Evolutionary conservation across 1,140 invertebrate species (phyloP).

Genomic region (Hetaerina americana): DNA sequence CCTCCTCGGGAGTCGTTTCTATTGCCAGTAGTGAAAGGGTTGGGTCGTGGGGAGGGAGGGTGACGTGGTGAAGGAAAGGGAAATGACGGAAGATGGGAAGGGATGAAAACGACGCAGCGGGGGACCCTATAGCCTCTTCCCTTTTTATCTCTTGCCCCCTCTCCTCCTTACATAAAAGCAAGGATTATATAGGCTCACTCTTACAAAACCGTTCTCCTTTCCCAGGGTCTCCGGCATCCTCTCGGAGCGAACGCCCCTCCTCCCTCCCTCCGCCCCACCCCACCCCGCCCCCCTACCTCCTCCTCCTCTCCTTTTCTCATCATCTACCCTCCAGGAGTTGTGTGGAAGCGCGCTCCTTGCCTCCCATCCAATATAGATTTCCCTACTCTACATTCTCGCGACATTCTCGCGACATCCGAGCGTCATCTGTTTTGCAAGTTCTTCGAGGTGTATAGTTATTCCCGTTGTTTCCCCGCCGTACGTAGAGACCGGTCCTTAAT

Average conservation of each 20-base stretch:
- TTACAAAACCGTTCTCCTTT: not conserved
- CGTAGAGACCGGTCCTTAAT: not conserved
- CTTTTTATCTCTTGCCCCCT: not conserved
- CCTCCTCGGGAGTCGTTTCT: not conserved
- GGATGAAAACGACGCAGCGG: not conserved
- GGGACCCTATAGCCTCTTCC: not conserved
- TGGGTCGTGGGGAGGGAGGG: too few relatives aligned
- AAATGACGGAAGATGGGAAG: not conserved
- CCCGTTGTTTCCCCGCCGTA: too few relatives aligned
- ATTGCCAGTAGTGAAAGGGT: too few relatives aligned
- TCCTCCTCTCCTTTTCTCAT: too few relatives aligned
- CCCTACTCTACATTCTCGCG: not conserved
- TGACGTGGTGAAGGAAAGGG: not conserved
- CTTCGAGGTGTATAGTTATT: too few relatives aligned
- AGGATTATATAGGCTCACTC: not conserved
- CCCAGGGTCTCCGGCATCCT: not conserved
- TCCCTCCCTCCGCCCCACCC: too few relatives aligned
- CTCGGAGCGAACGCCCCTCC: not conserved
- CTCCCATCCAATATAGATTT: too few relatives aligned
- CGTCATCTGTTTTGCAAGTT: not conserved
- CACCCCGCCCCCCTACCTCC: too few relatives aligned
- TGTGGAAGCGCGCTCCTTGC: too few relatives aligned
- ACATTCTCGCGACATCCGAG: too few relatives aligned
- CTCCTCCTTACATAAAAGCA: not conserved
- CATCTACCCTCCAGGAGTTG: too few relatives aligned